Evolutionary conservation across 2,797 vertebrate species (phyloP), one percentile per base, ranked within the genome.

Genomic region (Melanogrammus aeglefinus): DNA sequence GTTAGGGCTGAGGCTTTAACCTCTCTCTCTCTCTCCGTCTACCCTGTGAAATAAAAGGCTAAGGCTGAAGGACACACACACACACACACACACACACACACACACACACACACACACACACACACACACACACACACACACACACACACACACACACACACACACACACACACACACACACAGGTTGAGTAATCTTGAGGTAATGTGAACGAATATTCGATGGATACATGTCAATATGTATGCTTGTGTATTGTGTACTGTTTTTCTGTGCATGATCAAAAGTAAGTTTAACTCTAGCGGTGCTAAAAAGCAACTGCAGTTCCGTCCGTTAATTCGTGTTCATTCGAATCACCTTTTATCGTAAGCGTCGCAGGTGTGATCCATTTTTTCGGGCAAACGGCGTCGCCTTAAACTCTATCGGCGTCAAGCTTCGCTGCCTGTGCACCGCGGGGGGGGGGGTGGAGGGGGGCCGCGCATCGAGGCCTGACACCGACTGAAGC

Each of bases 381-480:
- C 0, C 3, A 69, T 69, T 27, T 63, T 63, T 69, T 27, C 24
- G 1, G 1, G 72, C 44, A 44, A 84, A 82, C 85, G 90, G 78
- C 6, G 3, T 76, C 79, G 79, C 80, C 77, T 88, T 86, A 69
- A 86, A 82, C 81, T 77, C 84, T 85, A 90, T 92, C 89, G 91
- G 79, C 44, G 84, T 84, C 88, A 90, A 82, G 87, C 88, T 89
- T 87, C 84, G 87, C 84, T 92, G 87, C 75, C 87, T 79, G 78
- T 47, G 47, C 36, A 79, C 81, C 82, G 83, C 80, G 82, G 77
- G 83, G 81, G 82, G 76, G 47, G 2, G 81, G 74, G 77, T n/a
- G n/a, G n/a, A n/a, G 83, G 35, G 77, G 83, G 81, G 82, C 76
- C 47, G 2, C 81, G 74, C 71, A 78, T 78, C 76, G 84, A 85